Conservation (phyloP, 30 jellyfish, hydroid and myxozoan genomes). For the Phacellophora camtschatica region DNA sequence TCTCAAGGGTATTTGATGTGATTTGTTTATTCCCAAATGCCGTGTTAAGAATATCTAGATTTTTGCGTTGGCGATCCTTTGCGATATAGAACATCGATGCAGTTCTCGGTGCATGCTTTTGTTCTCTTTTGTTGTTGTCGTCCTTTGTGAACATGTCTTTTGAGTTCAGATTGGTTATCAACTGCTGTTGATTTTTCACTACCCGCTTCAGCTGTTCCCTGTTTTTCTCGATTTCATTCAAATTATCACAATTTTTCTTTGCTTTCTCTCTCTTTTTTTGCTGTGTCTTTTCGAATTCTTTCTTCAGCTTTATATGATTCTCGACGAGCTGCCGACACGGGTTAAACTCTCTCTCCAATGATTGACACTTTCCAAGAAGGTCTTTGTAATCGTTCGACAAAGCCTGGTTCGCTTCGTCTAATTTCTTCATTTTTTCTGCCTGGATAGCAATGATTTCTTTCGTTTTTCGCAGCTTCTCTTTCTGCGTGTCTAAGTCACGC, state of each 20-base stretch:
- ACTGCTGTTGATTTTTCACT: constrained; percentile 18
- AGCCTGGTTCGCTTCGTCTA: constrained; percentile 7
- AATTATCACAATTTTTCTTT: neutral
- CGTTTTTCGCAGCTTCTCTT: constrained; percentile 56
- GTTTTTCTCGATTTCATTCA: constrained; percentile 26
- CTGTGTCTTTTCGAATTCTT: constrained; percentile 41
- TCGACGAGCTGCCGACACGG: constrained; percentile 57
- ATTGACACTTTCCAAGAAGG: neutral
- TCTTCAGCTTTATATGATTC: constrained; percentile 30
- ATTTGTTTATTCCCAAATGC: constrained; percentile 50
- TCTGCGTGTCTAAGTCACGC: constrained; percentile 40
- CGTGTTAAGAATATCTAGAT: constrained; percentile 38
- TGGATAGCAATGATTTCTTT: constrained; percentile 38
- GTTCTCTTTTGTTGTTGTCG: neutral
- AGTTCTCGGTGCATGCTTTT: neutral
- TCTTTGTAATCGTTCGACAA: constrained; percentile 7
- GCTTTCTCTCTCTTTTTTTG: neutral
- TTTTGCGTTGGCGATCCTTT: constrained; percentile 31
- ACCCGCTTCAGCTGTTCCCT: constrained; percentile 41
- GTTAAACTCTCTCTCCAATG: constrained; percentile 46
- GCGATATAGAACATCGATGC: constrained; percentile 45
- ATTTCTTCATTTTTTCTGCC: constrained; percentile 26
- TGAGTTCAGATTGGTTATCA: neutral
- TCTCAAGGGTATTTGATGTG: constrained; percentile 53
- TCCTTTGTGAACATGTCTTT: neutral